Conservation (phyloP, 37 sponge, comb jelly and placozoan genomes). For the Halichondria panicea region DNA sequence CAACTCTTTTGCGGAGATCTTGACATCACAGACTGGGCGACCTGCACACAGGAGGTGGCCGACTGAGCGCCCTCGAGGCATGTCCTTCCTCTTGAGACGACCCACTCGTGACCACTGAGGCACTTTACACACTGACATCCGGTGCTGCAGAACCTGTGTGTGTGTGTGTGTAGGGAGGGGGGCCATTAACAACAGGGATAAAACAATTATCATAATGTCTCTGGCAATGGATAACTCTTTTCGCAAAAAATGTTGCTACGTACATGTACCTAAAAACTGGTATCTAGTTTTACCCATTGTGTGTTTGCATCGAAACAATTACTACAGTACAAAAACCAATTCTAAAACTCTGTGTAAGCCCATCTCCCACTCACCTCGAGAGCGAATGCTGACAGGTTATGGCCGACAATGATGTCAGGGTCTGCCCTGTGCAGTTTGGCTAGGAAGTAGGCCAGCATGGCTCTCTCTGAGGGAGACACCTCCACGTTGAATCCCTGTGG, state of each 20-base stretch:
- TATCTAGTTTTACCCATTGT: too few species aligned
- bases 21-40: conserved; percentile 86
- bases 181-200: conserved; percentile 38
- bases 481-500: conserved; percentile 58
- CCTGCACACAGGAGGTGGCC: conserved; percentile 69
- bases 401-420: conserved; percentile 86
- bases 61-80: conserved; percentile 56
- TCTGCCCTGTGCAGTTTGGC: conserved; percentile 87
- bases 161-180: too few species aligned
- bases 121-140: conserved; percentile 74
- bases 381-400: conserved; percentile 20
- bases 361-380: conserved; percentile 41
- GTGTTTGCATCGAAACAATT: too few species aligned
- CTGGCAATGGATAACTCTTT: too few species aligned
- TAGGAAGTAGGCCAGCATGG: conserved; percentile 82
- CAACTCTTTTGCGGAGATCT: conserved; percentile 85
- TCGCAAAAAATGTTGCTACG: too few species aligned
- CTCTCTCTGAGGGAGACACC: conserved; percentile 71
- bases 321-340: too few species aligned
- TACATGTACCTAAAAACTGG: background rate
- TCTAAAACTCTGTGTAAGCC: too few species aligned
- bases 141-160: conserved; percentile 82
- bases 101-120: conserved; percentile 93
- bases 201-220: too few species aligned
- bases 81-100: conserved; percentile 66